These are phyloP conservation scores for Smittia aterrima DNA, from an alignment of 2,888 invertebrate genomes.

Conservation along the genomic window DNA sequence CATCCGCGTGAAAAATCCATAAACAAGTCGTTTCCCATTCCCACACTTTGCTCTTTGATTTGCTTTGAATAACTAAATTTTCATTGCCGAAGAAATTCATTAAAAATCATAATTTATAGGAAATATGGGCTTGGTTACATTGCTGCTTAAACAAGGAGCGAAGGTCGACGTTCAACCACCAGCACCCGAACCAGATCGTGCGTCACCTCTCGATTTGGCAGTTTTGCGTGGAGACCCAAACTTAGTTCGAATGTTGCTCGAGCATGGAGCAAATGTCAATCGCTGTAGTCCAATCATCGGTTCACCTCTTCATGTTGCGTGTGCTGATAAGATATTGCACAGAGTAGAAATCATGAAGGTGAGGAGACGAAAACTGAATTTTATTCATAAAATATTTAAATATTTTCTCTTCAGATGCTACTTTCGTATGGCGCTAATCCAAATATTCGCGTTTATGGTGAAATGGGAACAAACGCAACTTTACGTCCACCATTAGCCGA, in stretches of 20 bases:
- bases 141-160: slow-evolving; percentile 80
- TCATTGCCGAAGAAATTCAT: not conserved
- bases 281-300: slow-evolving; percentile 78
- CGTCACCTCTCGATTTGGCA: slow-evolving; percentile 80
- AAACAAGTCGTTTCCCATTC: not conserved
- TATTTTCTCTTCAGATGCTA: slow-evolving; percentile 57
- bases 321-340: slow-evolving; percentile 74
- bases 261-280: slow-evolving; percentile 74
- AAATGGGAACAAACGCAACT: slow-evolving; percentile 64
- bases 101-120: slow-evolving; percentile 50
- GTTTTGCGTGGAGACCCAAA: slow-evolving; percentile 76
- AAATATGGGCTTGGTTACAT: slow-evolving; percentile 69
- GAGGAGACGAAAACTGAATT: slow-evolving; percentile 20
- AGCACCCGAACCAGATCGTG: slow-evolving; percentile 62
- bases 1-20: not conserved
- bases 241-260: slow-evolving; percentile 67
- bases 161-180: slow-evolving; percentile 63
- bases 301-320: slow-evolving; percentile 77
- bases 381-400: not conserved
- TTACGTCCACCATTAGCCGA: slow-evolving; percentile 78
- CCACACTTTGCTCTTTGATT: not conserved
- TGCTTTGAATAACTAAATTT: not conserved
- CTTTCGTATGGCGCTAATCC: slow-evolving; percentile 72
- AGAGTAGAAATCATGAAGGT: slow-evolving; percentile 62
- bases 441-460: slow-evolving; percentile 70